Percentiles rank a stretch among this genome's conserved stretches.
Conservation (phyloP, 2,113 vertebrate species). For the Apaloderma vittatum region DNA sequence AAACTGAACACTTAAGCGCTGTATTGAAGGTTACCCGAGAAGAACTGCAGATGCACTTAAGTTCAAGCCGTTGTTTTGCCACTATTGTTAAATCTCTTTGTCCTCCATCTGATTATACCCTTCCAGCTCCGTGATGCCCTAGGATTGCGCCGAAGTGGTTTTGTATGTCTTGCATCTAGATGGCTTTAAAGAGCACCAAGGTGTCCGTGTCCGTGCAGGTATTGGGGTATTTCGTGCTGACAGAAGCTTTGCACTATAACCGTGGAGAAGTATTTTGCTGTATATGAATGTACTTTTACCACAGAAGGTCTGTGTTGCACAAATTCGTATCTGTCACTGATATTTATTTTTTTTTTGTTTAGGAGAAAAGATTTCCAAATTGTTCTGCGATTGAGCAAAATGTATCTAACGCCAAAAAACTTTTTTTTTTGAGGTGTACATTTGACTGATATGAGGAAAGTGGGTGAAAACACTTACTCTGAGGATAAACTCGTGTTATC, state of each 20-base stretch:
- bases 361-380: slow-evolving; percentile 9
- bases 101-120: neutral
- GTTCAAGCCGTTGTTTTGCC: slow-evolving; percentile 27
- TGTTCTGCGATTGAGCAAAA: slow-evolving; percentile 39
- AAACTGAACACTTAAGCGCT: neutral
- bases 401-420: slow-evolving; percentile 29
- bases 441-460: neutral
- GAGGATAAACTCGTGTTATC: neutral
- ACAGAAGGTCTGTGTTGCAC: slow-evolving; percentile 48
- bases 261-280: slow-evolving; percentile 10
- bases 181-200: neutral
- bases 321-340: neutral
- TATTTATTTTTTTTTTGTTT: slow-evolving; percentile 58
- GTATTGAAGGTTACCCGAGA: neutral
- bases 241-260: slow-evolving; percentile 64
- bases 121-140: neutral
- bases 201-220: neutral
- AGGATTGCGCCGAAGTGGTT: neutral
- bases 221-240: slow-evolving; percentile 7
- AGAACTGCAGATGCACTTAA: neutral
- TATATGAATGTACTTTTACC: slow-evolving; percentile 49
- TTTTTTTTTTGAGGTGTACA: neutral
- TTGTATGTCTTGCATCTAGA: neutral
- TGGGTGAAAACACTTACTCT: neutral
- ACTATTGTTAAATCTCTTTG: neutral